Base-by-base conservation (phyloP, 1,140 invertebrate species). In the Adoxophyes honmai region DNA sequence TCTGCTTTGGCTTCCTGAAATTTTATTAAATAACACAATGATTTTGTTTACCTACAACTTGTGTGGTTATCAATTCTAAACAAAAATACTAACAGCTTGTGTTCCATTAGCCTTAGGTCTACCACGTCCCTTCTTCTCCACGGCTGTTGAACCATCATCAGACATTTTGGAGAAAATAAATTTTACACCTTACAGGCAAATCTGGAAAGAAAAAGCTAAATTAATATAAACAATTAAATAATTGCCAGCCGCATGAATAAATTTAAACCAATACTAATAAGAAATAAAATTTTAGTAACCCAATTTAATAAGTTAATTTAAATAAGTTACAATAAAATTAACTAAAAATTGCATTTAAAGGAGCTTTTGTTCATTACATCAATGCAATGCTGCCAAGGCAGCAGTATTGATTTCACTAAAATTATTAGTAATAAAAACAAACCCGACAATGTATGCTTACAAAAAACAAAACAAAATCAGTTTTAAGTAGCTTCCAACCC, bases 61-160 rank as follows among this genome's bases (percentile, higher is more conserved):
- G 0, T 21, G 10, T 18, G n/a, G 0, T 44, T 21, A n/a, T 39
- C 14, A n/a, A 16, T 8, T 34, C 14, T 21, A 4, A 39, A 35
- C 11, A 14, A 42, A 55, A 37, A 14, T 55, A 67, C 75, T 66
- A 35, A 84, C 85, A 28, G 79, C 66, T 77, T 80, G 86, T 72
- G 86, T 89, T 73, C 89, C 89, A 79, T 90, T 90, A 10, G 88
- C 60, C 78, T 89, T 90, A 39, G 88, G 86, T 75, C 88, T 86
- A 51, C 89, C 89, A 62, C 89, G 79, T 62, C 88, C 89, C 66
- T 89, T 90, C 78, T 90, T 90, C 75, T 90, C 89, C 38, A 90
- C 88, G 34, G 71, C 72, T 54, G 86, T 87, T 70, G 86, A 87
- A 16, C 89, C 89, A 74, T 90, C 89, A 78, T 90, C 89, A 80